Conservation (phyloP, 2,888 invertebrate genomes). For the Sinhomidia bicolor region DNA sequence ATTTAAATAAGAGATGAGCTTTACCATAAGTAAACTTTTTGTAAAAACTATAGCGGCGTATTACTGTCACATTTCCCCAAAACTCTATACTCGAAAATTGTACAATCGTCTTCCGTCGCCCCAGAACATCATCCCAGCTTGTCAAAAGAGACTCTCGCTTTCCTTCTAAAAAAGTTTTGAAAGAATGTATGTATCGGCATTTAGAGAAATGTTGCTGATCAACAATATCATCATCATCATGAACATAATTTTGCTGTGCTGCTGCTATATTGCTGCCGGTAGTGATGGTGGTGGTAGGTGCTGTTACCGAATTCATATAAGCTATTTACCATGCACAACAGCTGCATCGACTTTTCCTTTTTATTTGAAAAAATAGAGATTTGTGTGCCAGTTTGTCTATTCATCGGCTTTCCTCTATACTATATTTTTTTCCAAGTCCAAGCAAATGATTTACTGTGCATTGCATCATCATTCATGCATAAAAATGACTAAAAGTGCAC, state of each 20-base stretch:
- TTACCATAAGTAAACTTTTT: background rate
- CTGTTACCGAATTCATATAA: background rate
- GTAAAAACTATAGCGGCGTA: background rate
- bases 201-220: background rate
- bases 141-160: background rate
- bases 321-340: too few species aligned
- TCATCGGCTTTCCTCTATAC: too few species aligned
- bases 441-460: too few species aligned
- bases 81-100: slow-evolving; percentile 3
- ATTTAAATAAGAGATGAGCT: too few species aligned
- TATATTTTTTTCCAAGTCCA: too few species aligned
- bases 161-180: background rate
- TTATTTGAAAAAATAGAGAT: too few species aligned
- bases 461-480: too few species aligned
- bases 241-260: background rate
- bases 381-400: too few species aligned
- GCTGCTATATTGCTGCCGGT: background rate
- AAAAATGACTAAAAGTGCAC: too few species aligned
- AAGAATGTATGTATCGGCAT: slow-evolving; percentile 42
- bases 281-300: background rate
- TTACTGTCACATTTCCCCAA: slow-evolving; percentile 8
- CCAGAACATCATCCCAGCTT: background rate
- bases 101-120: background rate
- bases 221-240: background rate
- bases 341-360: too few species aligned